Evolutionary conservation across 2,113 vertebrate genomes (phyloP), one percentile per base, ranked within the genome.

Genomic region (Azemiops feae): DNA sequence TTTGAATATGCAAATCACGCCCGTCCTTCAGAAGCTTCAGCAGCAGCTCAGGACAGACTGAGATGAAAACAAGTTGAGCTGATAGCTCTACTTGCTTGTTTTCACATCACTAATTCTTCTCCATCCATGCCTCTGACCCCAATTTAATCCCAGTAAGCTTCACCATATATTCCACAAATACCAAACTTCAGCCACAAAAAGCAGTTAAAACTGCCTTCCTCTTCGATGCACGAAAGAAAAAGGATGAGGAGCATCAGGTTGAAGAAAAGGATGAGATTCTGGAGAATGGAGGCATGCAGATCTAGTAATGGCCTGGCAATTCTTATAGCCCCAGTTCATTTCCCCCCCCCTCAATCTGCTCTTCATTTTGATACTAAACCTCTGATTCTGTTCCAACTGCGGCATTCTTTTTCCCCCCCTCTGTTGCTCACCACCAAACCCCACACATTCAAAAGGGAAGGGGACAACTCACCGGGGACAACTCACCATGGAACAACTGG

Each of bases 1-100:
- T 93, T 55, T 94, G 86, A 95, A 92, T 12, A 92, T 93, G 93
- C 92, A 93, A 87, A 52, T 27, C 90, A 3, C 92, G 55, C 93
- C 91, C 58, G 93, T 94, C 89, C 93, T 92, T 93, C 64, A 91
- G 10, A 34, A 91, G 89, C 25, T 50, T 14, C 52, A 8, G 30
- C n/a, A 27, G 74, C 11, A 57, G 34, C 74, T 89, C 27, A 18
- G 10, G 18, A 4, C 4, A 34, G 27, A 12, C 9, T 54, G 47
- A 9, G 20, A 54, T 27, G 39, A 30, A 69, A 53, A 85, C 52
- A 89, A 81, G 47, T 89, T n/a, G 52, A 7, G 16, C 0, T 14
- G 22, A 18, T 52, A 2, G 34, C 7, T 25, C 88, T 27, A 43
- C 47, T 6, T 53, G 50, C n/a, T 53, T n/a, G 3, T 89, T 54